A percentile compares a stretch with the other conserved stretches of the same genome.
Evolutionary conservation across 1,140 invertebrate species (phyloP).

Genomic region (Formica exsecta): DNA sequence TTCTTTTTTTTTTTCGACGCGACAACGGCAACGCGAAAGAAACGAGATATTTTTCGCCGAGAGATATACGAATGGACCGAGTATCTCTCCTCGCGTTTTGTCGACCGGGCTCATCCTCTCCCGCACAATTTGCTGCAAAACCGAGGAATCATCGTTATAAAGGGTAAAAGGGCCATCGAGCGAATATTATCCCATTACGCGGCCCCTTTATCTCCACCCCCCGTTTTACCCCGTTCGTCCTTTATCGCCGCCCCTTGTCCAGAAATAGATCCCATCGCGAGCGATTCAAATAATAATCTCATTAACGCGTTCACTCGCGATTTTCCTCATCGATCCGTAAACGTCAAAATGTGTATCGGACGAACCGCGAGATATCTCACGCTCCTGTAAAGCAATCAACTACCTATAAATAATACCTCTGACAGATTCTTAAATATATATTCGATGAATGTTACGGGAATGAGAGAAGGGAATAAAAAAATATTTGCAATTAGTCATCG

Average conservation of each 20-base stretch:
- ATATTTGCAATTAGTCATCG: not conserved
- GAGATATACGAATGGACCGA: not conserved
- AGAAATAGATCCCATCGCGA: constrained; percentile 53
- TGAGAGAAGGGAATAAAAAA: not conserved
- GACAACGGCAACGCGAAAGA: not conserved
- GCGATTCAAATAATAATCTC: constrained; percentile 55
- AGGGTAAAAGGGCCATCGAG: constrained; percentile 78
- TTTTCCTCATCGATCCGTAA: constrained; percentile 44
- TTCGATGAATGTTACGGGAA: not conserved
- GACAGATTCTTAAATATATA: not conserved
- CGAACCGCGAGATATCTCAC: not conserved
- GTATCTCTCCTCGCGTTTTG: constrained; percentile 12
- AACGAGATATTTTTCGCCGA: not conserved
- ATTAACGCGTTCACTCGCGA: constrained; percentile 37
- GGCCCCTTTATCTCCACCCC: constrained; percentile 50
- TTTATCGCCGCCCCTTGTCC: constrained; percentile 62
- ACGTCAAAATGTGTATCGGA: constrained; percentile 32
- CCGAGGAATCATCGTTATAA: constrained; percentile 78
- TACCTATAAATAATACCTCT: not conserved
- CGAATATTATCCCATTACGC: constrained; percentile 77
- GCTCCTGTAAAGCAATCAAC: constrained; percentile 13
- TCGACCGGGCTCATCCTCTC: constrained; percentile 53
- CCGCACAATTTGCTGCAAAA: constrained; percentile 65
- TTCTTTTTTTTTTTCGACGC: not conserved
- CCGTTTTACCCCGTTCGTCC: constrained; percentile 58